Evolutionary conservation across 2,888 invertebrate genomes (phyloP).

Genomic region (Pseudanteris insignis): DNA sequence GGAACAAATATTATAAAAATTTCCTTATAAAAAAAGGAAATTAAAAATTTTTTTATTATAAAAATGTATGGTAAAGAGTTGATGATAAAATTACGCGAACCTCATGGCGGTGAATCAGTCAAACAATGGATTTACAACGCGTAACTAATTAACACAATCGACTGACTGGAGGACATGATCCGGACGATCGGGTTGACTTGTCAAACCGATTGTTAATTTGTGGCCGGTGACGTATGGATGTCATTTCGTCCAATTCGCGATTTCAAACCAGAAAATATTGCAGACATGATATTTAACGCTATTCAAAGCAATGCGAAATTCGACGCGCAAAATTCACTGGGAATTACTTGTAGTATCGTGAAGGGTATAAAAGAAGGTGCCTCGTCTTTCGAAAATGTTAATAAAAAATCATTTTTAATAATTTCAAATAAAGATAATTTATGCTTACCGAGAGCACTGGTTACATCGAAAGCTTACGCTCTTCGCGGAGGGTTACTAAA

Average conservation of each 20-base stretch:
- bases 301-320: conserved; percentile 10
- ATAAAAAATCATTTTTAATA: conserved; percentile 3
- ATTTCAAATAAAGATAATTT: conserved; percentile 1
- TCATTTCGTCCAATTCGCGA: conserved; percentile 3
- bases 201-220: neutral
- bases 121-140: too few species aligned
- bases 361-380: neutral
- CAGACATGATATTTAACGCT: neutral
- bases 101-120: too few species aligned
- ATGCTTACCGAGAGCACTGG: conserved; percentile 2
- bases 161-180: neutral
- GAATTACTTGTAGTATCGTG: neutral
- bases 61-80: too few species aligned
- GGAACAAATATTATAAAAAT: too few species aligned
- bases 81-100: too few species aligned
- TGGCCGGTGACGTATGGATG: neutral
- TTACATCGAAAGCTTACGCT: neutral
- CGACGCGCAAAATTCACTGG: neutral
- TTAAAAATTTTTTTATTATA: too few species aligned
- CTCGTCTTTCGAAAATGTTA: neutral
- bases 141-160: too few species aligned
- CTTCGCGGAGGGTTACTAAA: neutral
- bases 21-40: too few species aligned
- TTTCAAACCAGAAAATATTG: neutral
- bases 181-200: neutral